These are phyloP conservation scores for Drosophila truncata DNA, from an alignment of 1,140 invertebrate species.

Conservation along the genomic window DNA sequence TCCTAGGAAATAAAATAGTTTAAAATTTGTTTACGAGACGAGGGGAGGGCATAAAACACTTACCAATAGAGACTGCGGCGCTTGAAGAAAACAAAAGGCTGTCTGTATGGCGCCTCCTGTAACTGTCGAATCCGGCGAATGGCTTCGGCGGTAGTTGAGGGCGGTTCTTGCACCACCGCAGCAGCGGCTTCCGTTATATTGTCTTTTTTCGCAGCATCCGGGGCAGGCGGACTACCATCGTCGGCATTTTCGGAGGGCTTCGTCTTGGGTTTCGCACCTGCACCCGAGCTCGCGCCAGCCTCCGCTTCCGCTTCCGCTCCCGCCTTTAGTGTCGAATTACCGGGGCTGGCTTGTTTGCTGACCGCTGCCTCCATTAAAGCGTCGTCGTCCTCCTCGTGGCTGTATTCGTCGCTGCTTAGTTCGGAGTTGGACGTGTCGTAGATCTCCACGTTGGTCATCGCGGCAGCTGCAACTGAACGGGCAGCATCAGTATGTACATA, in stretches of 20 bases:
- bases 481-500: constrained; percentile 35
- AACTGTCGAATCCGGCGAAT: constrained; percentile 31
- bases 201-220: background rate
- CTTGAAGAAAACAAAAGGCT: constrained; percentile 41
- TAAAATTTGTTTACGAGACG: background rate
- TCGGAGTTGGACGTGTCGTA: constrained; percentile 69
- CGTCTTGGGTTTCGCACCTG: constrained; percentile 18
- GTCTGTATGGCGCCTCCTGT: background rate
- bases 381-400: constrained; percentile 65
- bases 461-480: constrained; percentile 23
- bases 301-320: background rate
- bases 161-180: constrained; percentile 9
- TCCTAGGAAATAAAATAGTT: constrained; percentile 5
- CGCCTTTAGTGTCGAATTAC: background rate
- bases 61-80: constrained; percentile 63
- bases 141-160: constrained; percentile 21
- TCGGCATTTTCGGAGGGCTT: constrained; percentile 13
- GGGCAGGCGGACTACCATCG: background rate
- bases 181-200: background rate
- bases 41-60: background rate
- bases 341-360: constrained; percentile 38
- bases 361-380: constrained; percentile 67
- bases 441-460: constrained; percentile 69
- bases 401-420: constrained; percentile 71
- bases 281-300: background rate